phyloP scores from a whole-genome alignment of 2,888 invertebrate species.

The Anagyrus pseudococci region DNA sequence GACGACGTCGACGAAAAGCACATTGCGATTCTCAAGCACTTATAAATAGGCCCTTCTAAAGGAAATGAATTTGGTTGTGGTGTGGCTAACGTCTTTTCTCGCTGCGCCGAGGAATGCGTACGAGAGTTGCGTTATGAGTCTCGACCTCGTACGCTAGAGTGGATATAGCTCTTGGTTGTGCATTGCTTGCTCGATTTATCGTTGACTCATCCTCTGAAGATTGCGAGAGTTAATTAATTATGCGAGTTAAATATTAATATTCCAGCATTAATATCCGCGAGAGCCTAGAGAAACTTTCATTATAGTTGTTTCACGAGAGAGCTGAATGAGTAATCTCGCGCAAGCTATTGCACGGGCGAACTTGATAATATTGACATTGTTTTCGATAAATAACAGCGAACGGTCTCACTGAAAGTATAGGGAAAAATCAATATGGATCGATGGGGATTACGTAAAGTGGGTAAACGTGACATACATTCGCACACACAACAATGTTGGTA shows the following conservation, averaged over 20 bases:
- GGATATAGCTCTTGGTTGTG: no score
- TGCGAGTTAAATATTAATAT: constrained; percentile 8
- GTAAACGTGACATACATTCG: not conserved
- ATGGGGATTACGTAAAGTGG: no score
- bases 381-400: not conserved
- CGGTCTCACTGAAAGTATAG: not conserved
- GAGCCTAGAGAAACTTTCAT: not conserved
- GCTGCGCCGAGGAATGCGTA: not conserved
- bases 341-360: constrained; percentile 1
- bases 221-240: constrained; percentile 23
- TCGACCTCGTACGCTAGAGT: no score
- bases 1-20: no score
- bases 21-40: no score
- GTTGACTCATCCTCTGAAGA: constrained; percentile 23
- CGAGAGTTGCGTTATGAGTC: not conserved
- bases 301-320: not conserved
- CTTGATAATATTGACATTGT: constrained; percentile 28
- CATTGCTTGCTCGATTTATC: constrained; percentile 9
- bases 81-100: no score
- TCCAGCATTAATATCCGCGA: constrained; percentile 17
- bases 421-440: no score
- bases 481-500: no score
- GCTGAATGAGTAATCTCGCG: constrained; percentile 3
- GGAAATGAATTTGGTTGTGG: no score
- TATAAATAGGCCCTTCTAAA: not conserved